Percentiles rank a stretch among this genome's conserved stretches.
Conservation (phyloP, 2,797 vertebrate genomes). For the Gymnoscopelus microlampas region DNA sequence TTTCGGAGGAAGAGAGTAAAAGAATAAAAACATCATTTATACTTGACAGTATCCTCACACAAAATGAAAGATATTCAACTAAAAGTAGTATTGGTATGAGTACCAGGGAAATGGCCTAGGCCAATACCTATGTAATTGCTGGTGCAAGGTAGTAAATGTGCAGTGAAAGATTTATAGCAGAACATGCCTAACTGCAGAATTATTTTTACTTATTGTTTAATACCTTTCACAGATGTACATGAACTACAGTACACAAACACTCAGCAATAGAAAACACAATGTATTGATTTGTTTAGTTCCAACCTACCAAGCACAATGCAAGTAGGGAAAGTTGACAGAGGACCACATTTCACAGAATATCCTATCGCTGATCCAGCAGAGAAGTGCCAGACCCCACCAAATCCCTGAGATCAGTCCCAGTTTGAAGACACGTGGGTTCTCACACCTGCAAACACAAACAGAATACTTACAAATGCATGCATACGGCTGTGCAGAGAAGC, state of each 20-base stretch:
- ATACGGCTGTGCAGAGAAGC: background rate
- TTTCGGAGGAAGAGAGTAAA: slow-evolving; percentile 57
- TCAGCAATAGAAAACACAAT: background rate
- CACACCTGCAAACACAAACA: slow-evolving; percentile 83
- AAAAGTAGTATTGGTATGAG: background rate
- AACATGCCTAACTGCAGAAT: background rate
- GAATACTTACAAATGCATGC: background rate
- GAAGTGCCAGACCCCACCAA: slow-evolving; percentile 93
- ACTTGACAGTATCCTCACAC: no score
- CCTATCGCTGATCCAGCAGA: slow-evolving; percentile 97
- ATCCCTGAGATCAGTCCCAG: slow-evolving; percentile 87
- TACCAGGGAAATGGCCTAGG: background rate
- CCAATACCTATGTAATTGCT: slow-evolving; percentile 8
- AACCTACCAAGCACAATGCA: slow-evolving; percentile 96
- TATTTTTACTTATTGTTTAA: no score
- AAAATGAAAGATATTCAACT: no score
- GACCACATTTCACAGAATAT: slow-evolving; percentile 97
- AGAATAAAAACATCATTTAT: background rate
- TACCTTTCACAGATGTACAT: no score
- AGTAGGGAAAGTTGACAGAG: slow-evolving; percentile 95
- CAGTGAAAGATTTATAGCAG: background rate
- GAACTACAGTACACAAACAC: background rate
- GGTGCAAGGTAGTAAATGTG: background rate
- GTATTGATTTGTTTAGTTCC: background rate
- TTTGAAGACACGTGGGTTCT: slow-evolving; percentile 95